Base-by-base conservation (phyloP, 2,797 vertebrate genomes). In the Moxostoma hubbsi region DNA sequence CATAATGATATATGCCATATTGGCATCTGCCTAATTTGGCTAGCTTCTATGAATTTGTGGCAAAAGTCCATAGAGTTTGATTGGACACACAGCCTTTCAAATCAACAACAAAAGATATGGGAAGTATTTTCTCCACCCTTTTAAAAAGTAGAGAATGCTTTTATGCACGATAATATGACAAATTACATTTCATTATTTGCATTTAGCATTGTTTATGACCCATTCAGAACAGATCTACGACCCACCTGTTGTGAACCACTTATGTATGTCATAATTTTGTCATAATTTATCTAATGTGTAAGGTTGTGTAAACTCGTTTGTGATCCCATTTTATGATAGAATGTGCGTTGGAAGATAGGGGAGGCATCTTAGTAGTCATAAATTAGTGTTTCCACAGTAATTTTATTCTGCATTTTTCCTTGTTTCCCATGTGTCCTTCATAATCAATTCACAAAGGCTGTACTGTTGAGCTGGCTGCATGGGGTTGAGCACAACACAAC, bases 401-500 rank as follows among this genome's bases (percentile, higher is more conserved):
- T 63, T 9, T 75, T 15, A 8, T 24, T 36, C 24, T 73, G 36
- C 10, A 24, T 5, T 47, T 70, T 61, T 1, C 16, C 12, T 11
- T 66, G 7, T 79, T 85, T 81, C 66, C 68, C 36, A 81, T 55
- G 68, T n/a, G 75, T 7, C n/a, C 58, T 73, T 79, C 75, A 55
- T 82, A 64, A 81, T 74, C 77, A 63, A 49, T 75, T 80, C 67
- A 67, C 65, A 82, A 75, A 69, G 75, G 54, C 57, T 73, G 58
- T n/a, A 53, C 61, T 73, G 65, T 78, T 61, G 53, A 73, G 57
- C 77, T 83, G 12, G 53, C 66, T 62, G 77, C 74, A 73, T 77
- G 51, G 78, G 66, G 70, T 73, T 82, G 64, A 73, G 24, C 64
- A 59, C 16, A 78, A 83, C 81, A 85, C 84, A 55, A 58, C 68